Base-by-base conservation (phyloP, 1,140 invertebrate species). In the Drosophila setifemur region DNA sequence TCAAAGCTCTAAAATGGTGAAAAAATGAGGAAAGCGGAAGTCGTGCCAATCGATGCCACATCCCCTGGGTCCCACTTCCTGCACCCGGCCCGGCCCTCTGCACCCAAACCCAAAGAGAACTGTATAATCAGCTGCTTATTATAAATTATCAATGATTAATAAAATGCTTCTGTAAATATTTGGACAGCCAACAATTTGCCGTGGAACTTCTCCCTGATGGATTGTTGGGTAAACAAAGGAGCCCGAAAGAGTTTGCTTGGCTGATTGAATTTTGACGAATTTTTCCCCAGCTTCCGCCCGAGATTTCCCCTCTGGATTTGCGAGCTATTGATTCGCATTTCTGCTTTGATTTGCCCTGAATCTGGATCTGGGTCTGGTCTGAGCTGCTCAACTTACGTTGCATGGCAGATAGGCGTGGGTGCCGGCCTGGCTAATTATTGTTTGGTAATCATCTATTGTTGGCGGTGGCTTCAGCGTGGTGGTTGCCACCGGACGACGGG, bases 371-470 rank as follows among this genome's bases (percentile, higher is more conserved):
- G 9, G 3, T n/a, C n/a, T n/a, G n/a, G n/a, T n/a, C n/a, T n/a
- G n/a, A 23, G 6, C 9, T 25, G 44, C 25, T 40, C 37, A 47
- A 89, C 91, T 92, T 88, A 96, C 94, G 92, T 95, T 96, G 93
- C 96, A 97, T 11, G 96, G 95, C 66, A 97, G 92, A 91, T 95
- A 97, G 74, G 95, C 96, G 91, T 96, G 95, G 9, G 95, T 96
- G 61, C 96, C 96, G 47, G 96, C 92, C 91, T 97, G 96, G 55
- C 95, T 95, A 53, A 96, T 96, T 90, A 96, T 95, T 91, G 96
- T 97, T 55, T 88, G 89, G 74, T 89, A 89, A 73, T 87, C 89
- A 79, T 90, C 89, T 71, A 88, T 86, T 57, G 89, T 77, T 64
- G 88, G 86, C 23, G 86, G 85, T 21, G 88, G 88, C 60, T 66